phyloP scores from a whole-genome alignment of 1,140 invertebrate species.

The Chelonus insularis region DNA sequence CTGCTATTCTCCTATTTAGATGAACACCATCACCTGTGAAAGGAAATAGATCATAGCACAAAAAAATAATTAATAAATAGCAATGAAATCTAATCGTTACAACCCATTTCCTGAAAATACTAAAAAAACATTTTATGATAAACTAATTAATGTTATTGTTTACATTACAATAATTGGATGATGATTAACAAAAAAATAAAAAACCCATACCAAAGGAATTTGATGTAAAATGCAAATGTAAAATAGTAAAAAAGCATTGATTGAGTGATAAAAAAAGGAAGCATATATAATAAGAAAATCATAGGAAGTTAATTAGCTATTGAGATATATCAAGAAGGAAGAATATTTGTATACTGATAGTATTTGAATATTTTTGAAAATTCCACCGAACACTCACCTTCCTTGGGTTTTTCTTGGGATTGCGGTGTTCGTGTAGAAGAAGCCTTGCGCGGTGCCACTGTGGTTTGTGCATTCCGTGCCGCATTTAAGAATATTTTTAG shows the following conservation, averaged over 20 bases:
- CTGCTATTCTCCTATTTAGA: background rate
- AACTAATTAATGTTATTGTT: background rate
- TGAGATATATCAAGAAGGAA: too few species aligned
- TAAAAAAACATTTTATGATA: too few species aligned
- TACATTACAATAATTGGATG: background rate
- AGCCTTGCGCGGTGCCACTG: slow-evolving; percentile 56
- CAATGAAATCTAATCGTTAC: background rate
- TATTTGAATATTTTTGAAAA: slow-evolving; percentile 18
- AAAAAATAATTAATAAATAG: background rate
- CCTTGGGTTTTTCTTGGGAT: slow-evolving; percentile 54
- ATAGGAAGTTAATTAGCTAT: too few species aligned
- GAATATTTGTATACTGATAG: too few species aligned
- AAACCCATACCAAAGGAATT: too few species aligned
- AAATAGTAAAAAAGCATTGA: too few species aligned
- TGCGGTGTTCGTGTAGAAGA: slow-evolving; percentile 54
- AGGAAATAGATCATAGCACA: slow-evolving; percentile 3
- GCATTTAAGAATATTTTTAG: slow-evolving; percentile 37
- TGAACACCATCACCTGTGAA: background rate
- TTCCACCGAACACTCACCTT: slow-evolving; percentile 54
- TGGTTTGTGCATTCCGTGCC: slow-evolving; percentile 56
- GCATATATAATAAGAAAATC: too few species aligned
- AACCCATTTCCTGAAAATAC: too few species aligned
- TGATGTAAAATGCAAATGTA: too few species aligned
- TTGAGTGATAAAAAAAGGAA: too few species aligned
- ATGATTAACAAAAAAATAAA: background rate